These are phyloP conservation scores for Eriosoma lanigerum DNA, from an alignment of 1,140 invertebrate species.

Conservation along the genomic window DNA sequence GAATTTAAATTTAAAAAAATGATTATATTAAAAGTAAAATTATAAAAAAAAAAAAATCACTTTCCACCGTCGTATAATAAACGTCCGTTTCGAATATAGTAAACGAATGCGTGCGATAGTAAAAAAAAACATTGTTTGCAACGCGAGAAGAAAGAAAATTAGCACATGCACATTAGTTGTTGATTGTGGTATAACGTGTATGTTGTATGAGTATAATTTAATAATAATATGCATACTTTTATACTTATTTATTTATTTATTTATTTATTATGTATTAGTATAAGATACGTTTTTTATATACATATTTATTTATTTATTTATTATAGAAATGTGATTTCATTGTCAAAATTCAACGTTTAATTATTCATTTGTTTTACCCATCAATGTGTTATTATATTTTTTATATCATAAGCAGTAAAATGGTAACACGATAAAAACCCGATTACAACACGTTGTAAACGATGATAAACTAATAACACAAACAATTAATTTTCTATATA, in stretches of 20 bases:
- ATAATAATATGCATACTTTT: background rate
- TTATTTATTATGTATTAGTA: conserved; percentile 5
- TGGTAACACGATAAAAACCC: no score
- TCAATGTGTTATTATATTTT: background rate
- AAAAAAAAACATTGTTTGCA: no score
- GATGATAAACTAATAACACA: no score
- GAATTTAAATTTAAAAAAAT: no score
- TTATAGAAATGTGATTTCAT: conserved; percentile 5
- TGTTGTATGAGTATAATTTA: background rate
- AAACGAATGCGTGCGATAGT: no score
- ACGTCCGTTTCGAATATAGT: no score
- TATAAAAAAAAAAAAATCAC: no score
- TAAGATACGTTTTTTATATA: background rate
- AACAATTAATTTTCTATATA: no score
- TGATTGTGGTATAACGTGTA: conserved; percentile 32
- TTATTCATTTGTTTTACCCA: background rate
- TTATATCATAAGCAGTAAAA: no score
- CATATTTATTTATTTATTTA: conserved; percentile 17
- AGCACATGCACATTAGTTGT: conserved; percentile 51
- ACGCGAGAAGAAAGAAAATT: background rate
- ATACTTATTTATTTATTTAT: conserved; percentile 25
- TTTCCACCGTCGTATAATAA: no score
- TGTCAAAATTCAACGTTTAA: background rate
- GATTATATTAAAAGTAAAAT: no score
- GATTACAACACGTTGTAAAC: no score